Conservation (phyloP, 2,888 invertebrate genomes). For the Aplocera efformata region DNA sequence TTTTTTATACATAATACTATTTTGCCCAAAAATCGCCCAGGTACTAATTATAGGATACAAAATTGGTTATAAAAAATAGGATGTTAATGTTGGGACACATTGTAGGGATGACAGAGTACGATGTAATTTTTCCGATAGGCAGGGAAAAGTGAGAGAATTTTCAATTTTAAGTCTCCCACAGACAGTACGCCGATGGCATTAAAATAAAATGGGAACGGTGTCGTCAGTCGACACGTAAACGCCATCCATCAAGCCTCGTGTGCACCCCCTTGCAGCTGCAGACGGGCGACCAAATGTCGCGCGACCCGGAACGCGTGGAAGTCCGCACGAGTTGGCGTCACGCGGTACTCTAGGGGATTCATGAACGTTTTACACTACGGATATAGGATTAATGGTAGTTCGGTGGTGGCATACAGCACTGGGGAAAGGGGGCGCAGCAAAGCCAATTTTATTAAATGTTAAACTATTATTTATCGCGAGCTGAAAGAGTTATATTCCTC, state of each 20-base stretch:
- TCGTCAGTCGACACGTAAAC: slow-evolving; percentile 73
- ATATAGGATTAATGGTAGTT: slow-evolving; percentile 2
- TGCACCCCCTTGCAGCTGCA: slow-evolving; percentile 47
- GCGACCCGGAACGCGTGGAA: slow-evolving; percentile 3
- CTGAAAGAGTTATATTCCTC: too few relatives aligned
- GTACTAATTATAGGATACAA: too few relatives aligned
- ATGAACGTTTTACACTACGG: not conserved
- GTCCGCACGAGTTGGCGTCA: slow-evolving; percentile 9
- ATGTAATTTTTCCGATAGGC: slow-evolving; percentile 54
- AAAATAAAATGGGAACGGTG: slow-evolving; percentile 70
- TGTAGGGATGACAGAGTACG: slow-evolving; percentile 21
- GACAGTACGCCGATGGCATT: slow-evolving; percentile 57
- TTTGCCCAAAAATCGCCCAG: too few relatives aligned
- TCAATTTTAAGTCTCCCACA: slow-evolving; percentile 73
- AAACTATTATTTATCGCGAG: too few relatives aligned
- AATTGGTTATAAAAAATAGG: too few relatives aligned
- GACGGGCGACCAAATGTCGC: slow-evolving; percentile 39
- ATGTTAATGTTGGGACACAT: too few relatives aligned
- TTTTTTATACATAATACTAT: too few relatives aligned
- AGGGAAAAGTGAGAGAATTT: slow-evolving; percentile 61
- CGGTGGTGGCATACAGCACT: not conserved
- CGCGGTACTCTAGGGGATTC: slow-evolving; percentile 11
- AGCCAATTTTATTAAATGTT: not conserved
- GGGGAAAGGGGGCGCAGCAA: not conserved
- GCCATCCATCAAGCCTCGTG: slow-evolving; percentile 69